Evolutionary conservation across 1,140 invertebrate genomes (phyloP), one percentile per base, ranked within the genome.

Genomic region (Drosophila lacteicornis): DNA sequence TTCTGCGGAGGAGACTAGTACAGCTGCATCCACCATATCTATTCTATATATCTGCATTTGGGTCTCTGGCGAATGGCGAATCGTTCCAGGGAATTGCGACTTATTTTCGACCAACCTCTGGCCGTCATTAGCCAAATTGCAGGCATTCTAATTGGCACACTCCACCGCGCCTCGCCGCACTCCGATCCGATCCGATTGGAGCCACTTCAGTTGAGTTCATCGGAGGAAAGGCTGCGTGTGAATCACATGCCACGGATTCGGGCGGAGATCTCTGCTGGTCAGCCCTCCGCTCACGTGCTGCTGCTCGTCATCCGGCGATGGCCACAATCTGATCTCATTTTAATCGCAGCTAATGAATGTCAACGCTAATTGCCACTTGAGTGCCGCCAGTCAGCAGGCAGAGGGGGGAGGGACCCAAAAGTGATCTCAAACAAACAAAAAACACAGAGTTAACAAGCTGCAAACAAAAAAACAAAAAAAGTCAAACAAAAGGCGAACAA

Each of bases 341-440:
- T 88, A 87, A 87, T 87, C 86, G 81, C 78, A 66, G 82, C 77
- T 84, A 87, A 87, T 87, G 84, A 87, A 71, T 88, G 84, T 87
- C 84, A 87, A 84, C 84, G 67, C 80, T 87, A 87, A 87, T 87
- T 87, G 84, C 78, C 60, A 65, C 74, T 77, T 77, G 74, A 77
- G 62, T 69, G 74, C 30, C 49, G 30, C 46, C 69, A 51, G 42
- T 46, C 49, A 63, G 36, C 47, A 42, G 22, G 40, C 27, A 19
- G 7, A 2, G 30, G 50, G n/a, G 12, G 9, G 27, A 38, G 45
- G 11, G 65, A 57, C 49, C 56, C 30, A 30, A 53, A 74, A 74
- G 53, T 75, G 49, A 77, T 76, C 63, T 76, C 56, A 77, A 77
- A 77, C 73, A 68, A 68, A 76, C 56, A 75, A 68, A 77, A 57